Evolutionary conservation across 2,888 invertebrate species (phyloP).

Genomic region (Crioceris asparagi): DNA sequence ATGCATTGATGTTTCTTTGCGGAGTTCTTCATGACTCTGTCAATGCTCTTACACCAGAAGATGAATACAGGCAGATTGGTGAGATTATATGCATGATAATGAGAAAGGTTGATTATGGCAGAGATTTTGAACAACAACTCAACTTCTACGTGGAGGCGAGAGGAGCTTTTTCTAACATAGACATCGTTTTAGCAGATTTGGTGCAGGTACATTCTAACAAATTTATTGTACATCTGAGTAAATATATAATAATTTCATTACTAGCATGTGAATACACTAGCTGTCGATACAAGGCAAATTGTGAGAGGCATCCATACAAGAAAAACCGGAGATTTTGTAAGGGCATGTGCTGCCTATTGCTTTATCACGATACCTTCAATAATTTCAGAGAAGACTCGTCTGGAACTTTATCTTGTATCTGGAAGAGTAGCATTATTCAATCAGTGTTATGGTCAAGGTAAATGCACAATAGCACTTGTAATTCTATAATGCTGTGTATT

Average conservation of each 20-base stretch:
- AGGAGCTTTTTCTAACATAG: constrained; percentile 81
- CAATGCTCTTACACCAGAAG: constrained; percentile 83
- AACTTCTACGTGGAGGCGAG: constrained; percentile 90
- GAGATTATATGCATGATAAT: constrained; percentile 73
- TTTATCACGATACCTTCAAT: constrained; percentile 97
- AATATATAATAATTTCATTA: constrained; percentile 5
- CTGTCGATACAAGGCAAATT: constrained; percentile 56
- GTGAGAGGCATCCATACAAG: constrained; percentile 65
- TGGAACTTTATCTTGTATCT: constrained; percentile 76
- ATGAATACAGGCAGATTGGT: constrained; percentile 80
- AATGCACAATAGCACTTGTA: no score
- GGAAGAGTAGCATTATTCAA: constrained; percentile 84
- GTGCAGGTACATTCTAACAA: constrained; percentile 59
- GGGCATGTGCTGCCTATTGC: constrained; percentile 91
- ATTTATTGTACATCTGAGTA: not conserved
- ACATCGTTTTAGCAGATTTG: constrained; percentile 72
- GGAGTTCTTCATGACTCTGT: constrained; percentile 88
- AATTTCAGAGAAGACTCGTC: constrained; percentile 61
- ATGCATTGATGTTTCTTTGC: constrained; percentile 80
- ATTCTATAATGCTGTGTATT: no score
- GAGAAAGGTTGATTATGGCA: constrained; percentile 67
- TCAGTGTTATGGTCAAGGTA: constrained; percentile 85
- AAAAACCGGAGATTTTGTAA: constrained; percentile 75
- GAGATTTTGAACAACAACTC: constrained; percentile 83
- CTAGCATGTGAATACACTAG: constrained; percentile 58